These are phyloP conservation scores for Ptychadena robeensis DNA, from an alignment of 2,797 vertebrate species.

Conservation along the genomic window DNA sequence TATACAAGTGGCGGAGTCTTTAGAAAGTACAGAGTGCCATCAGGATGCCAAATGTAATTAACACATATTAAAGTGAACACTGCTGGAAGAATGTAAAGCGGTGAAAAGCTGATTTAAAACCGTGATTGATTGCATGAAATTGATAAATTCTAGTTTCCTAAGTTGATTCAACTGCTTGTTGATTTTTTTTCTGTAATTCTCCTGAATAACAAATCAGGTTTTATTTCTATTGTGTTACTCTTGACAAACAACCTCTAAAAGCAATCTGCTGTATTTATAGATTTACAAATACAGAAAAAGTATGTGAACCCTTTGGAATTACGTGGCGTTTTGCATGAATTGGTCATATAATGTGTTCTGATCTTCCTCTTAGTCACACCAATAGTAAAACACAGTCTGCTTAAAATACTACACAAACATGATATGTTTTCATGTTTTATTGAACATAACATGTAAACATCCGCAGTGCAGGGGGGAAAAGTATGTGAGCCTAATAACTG, in stretches of 20 bases:
- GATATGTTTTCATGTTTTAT: too few species aligned
- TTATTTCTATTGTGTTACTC: background rate
- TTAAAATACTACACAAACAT: too few species aligned
- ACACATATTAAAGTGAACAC: slow-evolving; percentile 11
- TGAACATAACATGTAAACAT: too few species aligned
- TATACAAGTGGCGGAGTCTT: slow-evolving; percentile 16
- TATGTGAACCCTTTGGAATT: too few species aligned
- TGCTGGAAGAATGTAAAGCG: slow-evolving; percentile 18
- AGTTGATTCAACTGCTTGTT: background rate
- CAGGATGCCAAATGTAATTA: slow-evolving; percentile 42
- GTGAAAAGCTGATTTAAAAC: background rate
- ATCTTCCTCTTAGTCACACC: too few species aligned
- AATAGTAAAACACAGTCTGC: too few species aligned
- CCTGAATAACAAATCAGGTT: too few species aligned
- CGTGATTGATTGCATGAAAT: slow-evolving; percentile 18
- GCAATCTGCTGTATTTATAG: background rate
- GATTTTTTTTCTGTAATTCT: background rate
- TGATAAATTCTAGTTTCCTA: background rate
- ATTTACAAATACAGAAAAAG: too few species aligned
- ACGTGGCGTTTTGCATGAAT: too few species aligned
- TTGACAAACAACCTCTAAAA: background rate
- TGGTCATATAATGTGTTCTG: too few species aligned
- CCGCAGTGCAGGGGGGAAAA: too few species aligned
- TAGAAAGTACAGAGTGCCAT: slow-evolving; percentile 26
- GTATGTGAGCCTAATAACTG: too few species aligned